These are phyloP conservation scores for Semotilus atromaculatus DNA, from an alignment of 2,797 vertebrate species.

Conservation along the genomic window DNA sequence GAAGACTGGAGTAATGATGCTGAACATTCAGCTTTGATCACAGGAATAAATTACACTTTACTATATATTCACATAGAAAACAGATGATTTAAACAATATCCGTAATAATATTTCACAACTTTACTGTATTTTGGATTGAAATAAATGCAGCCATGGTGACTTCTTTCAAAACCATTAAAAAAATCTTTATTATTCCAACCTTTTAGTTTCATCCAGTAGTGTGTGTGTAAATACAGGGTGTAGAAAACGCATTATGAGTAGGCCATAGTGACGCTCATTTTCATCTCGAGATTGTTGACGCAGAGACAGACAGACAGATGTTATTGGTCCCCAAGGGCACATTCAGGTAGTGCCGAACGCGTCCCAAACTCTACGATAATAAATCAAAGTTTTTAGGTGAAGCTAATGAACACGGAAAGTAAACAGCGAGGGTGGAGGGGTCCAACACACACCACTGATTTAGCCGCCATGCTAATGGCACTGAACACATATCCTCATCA, in stretches of 20 bases:
- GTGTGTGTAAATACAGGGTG: not conserved
- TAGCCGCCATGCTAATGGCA: slow-evolving; percentile 41
- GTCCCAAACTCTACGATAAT: not conserved
- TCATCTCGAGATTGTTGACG: not conserved
- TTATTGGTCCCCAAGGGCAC: slow-evolving; percentile 21
- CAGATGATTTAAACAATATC: no score
- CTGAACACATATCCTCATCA: slow-evolving; percentile 49
- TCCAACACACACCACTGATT: slow-evolving; percentile 36
- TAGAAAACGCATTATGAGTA: not conserved
- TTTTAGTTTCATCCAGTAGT: not conserved
- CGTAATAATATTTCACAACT: no score
- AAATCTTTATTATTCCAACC: not conserved
- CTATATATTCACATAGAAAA: no score
- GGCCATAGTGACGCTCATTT: not conserved
- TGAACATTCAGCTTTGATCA: no score
- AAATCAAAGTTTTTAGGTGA: slow-evolving; percentile 34
- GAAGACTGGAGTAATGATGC: not conserved
- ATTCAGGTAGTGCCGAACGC: not conserved
- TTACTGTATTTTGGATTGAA: no score
- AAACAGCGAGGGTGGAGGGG: slow-evolving; percentile 17
- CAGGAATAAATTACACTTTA: not conserved
- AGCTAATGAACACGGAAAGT: slow-evolving; percentile 36
- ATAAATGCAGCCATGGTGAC: no score
- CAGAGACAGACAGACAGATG: not conserved
- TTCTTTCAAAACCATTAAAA: no score